Base-by-base conservation (phyloP, 2,888 invertebrate species). In the Trichogramma evanescens region DNA sequence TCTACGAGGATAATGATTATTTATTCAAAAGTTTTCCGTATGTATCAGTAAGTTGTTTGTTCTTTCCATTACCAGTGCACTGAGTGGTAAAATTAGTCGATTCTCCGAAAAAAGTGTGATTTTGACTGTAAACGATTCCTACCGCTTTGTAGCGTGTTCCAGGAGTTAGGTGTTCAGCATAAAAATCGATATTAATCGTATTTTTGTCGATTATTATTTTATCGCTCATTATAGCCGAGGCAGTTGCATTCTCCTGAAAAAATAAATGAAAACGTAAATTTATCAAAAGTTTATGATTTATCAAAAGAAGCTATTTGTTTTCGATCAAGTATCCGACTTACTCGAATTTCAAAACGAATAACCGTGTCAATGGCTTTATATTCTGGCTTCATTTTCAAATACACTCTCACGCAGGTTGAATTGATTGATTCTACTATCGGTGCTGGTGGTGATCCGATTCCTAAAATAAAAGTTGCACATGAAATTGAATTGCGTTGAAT, bases 11-110 rank as follows among this genome's bases (percentile, higher is more conserved):
- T 42, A 45, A 49, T 45, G 44, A 41, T 44, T 45, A 13, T 10
- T 3, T 40, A 41, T n/a, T 41, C 6, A 9, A 10, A 2, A 51
- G 2, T 38, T 9, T 51, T 7, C 26, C 26, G 26, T 26, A 26
- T 26, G 26, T 26, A 26, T 26, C 26, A 26, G 26, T 26, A 26
- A 26, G 26, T 26, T 26, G 46, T 38, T 26, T n/a, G 26, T 3
- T 62, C 42, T 5, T 6, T 3, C n/a, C 56, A 63, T 61, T 57
- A 71, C 71, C 50, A 43, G 46, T 62, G 53, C 71, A 71, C 1
- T 9, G 38, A 1, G 69, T 69, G 1, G 62, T 62, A 26, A 63
- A 65, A 42, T 56, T 57, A 7, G 0, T 3, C 61, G 56, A 64
- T 26, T 59, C 6, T 0, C 67, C 63, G 2, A 5, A 3, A 26